Base-by-base conservation (phyloP, 2,797 vertebrate genomes). In the Poeciliopsis paucimaculata region DNA sequence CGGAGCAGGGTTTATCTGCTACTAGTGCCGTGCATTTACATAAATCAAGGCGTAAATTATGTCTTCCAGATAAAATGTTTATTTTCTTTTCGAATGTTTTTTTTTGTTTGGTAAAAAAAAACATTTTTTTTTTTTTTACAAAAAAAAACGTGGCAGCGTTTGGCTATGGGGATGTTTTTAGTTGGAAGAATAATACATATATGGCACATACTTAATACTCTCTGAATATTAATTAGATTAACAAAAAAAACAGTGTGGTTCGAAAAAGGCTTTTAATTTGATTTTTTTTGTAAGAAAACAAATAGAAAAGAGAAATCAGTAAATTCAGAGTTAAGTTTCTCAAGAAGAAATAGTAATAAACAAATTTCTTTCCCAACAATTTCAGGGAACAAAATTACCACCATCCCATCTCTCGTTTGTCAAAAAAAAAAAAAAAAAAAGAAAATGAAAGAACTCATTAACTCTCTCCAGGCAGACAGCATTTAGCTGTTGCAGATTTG, bases 381-480 rank as follows among this genome's bases (percentile, higher is more conserved):
- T 53, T 53, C 8, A 53, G 8, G 51, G 26, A 26, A 10, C 51
- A 26, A 23, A 10, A 53, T 26, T 9, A 53, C 23, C 10, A 53
- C 51, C 23, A 3, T 53, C 51, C 51, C 23, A 10, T 26, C 3
- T 53, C 51, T 53, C 10, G 47, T 49, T 53, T 53, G 20, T 53
- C 51, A 9, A 26, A 53, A 53, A 0, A 55, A n/a, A 9, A 53
- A 53, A 53, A 26, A 9, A 53, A 53, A 53, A 9, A 55, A n/a
- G 26, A 55, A 55, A 55, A n/a, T 11, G 4, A 57, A 62, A 55
- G 4, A 78, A 43, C 78, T 80, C 31, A 74, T 83, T 88, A n/a
- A n/a, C n/a, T n/a, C n/a, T n/a, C n/a, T n/a, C n/a, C n/a, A n/a
- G n/a, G n/a, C n/a, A n/a, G n/a, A n/a, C n/a, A n/a, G n/a, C n/a